Percentiles rank a stretch among this genome's conserved stretches.
These are phyloP conservation scores for Parazoanthus darwini DNA, from an alignment of 92 coral and sea anemone species.

Conservation along the genomic window DNA sequence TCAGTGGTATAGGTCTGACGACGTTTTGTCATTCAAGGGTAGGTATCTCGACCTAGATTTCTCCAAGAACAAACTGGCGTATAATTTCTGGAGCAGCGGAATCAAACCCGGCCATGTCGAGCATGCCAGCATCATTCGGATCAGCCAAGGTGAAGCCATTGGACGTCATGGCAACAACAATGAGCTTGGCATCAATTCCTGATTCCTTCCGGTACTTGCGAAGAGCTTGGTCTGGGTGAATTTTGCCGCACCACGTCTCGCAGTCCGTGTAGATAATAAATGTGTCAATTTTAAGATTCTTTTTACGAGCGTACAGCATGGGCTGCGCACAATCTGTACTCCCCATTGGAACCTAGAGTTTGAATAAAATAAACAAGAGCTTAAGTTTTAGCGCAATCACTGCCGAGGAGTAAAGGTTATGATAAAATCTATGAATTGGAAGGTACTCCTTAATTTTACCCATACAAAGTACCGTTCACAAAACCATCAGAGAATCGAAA, in stretches of 20 bases:
- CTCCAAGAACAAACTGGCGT: conserved; percentile 79
- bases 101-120: conserved; percentile 95
- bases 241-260: conserved; percentile 73
- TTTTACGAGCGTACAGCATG: conserved; percentile 78
- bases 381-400: neutral
- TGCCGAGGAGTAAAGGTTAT: no score
- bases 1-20: no score
- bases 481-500: no score
- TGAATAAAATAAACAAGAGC: neutral
- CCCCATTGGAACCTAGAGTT: conserved; percentile 81
- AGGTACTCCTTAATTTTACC: no score
- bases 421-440: no score
- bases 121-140: conserved; percentile 90
- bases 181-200: no score
- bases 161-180: conserved; percentile 83
- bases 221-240: conserved; percentile 85
- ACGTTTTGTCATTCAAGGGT: no score
- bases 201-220: conserved; percentile 56
- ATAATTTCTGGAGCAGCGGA: conserved; percentile 85
- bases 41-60: conserved; percentile 24
- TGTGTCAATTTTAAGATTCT: conserved; percentile 77
- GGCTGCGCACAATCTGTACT: conserved; percentile 98
- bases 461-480: no score
- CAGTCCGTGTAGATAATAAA: conserved; percentile 95
- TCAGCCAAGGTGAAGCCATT: conserved; percentile 94